Base-by-base conservation (phyloP, 2,888 invertebrate genomes). In the Ommatoiulus sabulosus region DNA sequence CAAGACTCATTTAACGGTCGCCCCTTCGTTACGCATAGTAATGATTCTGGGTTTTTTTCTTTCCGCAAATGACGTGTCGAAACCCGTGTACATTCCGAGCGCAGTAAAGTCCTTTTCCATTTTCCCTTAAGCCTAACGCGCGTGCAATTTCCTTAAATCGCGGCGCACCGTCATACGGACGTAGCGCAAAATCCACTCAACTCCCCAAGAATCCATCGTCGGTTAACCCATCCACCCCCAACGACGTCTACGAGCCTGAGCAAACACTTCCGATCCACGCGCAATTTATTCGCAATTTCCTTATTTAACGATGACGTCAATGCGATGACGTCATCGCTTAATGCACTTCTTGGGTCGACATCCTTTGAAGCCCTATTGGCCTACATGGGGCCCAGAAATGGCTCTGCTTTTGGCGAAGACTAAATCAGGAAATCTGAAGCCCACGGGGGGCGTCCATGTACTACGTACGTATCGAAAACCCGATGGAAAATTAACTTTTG, bases 281-380 rank as follows among this genome's bases (percentile, higher is more conserved):
- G 72, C 72, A 72, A 72, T 72, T 72, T 72, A 72, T 72, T 72
- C 24, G 24, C 72, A 72, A 72, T 72, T 72, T 72, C 72, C 72
- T 72, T 72, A 72, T 72, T 72, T 72, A 72, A 72, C 72, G 72
- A 72, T 72, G 72, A 72, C 72, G 72, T 72, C 72, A 72, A 24
- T 24, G 24, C 24, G 3, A 24, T 72, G 72, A 72, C 72, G 72
- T 72, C 72, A 72, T 24, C 72, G 72, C 72, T 24, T 72, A 72
- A 72, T 72, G 72, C 72, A 72, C 24, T 72, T 72, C 24, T 72
- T 24, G 72, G 72, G 72, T 72, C 72, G 72, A 72, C 24, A 72
- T 72, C 72, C 72, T 72, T 10, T n/a, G 72, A 72, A 72, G 72
- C 72, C 72, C 72, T 24, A 72, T 72, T 72, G 72, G 72, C 24